Conservation (phyloP, 2,113 vertebrate species). For the Columbina picui region DNA sequence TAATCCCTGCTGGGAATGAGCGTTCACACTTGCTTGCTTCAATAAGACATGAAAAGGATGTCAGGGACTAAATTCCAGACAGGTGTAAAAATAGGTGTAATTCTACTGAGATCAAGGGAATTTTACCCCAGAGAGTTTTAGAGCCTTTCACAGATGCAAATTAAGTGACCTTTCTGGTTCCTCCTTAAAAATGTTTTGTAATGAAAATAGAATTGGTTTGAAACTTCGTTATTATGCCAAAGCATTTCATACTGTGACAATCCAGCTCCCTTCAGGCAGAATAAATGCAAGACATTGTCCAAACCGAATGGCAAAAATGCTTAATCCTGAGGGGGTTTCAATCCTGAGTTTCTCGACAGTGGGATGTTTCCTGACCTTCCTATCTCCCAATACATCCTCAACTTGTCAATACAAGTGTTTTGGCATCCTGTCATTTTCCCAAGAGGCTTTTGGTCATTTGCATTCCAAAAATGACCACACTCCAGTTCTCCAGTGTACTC, state of each 20-base stretch:
- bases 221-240: background rate
- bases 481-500: background rate
- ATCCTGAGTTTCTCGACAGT: background rate
- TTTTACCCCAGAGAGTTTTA: background rate
- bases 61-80: background rate
- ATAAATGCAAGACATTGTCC: background rate
- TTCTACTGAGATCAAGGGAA: background rate
- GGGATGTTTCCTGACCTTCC: background rate
- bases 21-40: conserved; percentile 12
- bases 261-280: background rate
- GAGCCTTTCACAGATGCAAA: background rate
- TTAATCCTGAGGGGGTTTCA: background rate
- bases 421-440: background rate
- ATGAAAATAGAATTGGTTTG: background rate
- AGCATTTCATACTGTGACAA: background rate
- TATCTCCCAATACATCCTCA: background rate
- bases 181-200: conserved; percentile 9
- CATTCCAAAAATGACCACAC: background rate
- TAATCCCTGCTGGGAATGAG: background rate
- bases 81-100: conserved; percentile 16
- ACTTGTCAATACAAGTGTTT: background rate
- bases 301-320: background rate
- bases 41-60: background rate
- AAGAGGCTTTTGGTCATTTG: background rate
- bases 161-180: conserved; percentile 5